Conservation (phyloP, 2,888 invertebrate genomes). For the Caenorhabditis doughertyi region DNA sequence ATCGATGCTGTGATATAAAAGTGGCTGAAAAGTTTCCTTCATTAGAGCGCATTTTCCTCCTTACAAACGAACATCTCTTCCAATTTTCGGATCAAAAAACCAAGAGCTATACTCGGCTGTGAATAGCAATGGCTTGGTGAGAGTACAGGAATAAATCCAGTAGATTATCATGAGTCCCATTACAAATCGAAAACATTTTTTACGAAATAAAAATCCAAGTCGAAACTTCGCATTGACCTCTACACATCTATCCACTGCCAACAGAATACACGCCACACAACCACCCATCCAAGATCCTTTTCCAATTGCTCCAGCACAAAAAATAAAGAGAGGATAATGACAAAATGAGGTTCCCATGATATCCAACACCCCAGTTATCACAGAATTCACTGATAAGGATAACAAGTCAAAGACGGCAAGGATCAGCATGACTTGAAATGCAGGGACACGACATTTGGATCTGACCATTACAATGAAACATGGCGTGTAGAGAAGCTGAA, state of each 20-base stretch:
- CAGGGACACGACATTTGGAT: slow-evolving; percentile 30
- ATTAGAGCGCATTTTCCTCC: neutral
- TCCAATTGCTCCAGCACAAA: slow-evolving; percentile 38
- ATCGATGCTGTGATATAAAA: slow-evolving; percentile 28
- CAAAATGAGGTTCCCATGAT: slow-evolving; percentile 41
- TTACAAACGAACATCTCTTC: slow-evolving; percentile 22
- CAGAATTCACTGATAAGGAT: slow-evolving; percentile 48
- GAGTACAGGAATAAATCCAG: slow-evolving; percentile 26
- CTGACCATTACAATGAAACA: slow-evolving; percentile 39
- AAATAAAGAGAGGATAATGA: slow-evolving; percentile 38
- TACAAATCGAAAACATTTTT: neutral
- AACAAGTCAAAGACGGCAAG: slow-evolving; percentile 53
- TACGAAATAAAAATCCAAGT: slow-evolving; percentile 8
- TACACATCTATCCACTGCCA: slow-evolving; percentile 50
- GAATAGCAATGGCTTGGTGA: slow-evolving; percentile 45
- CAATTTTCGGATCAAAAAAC: slow-evolving; percentile 52
- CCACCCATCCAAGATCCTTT: slow-evolving; percentile 58
- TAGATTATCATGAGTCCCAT: slow-evolving; percentile 13
- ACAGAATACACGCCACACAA: slow-evolving; percentile 40
- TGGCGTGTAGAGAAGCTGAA: slow-evolving; percentile 26
- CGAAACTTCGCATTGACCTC: slow-evolving; percentile 32
- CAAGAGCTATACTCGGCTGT: slow-evolving; percentile 41
- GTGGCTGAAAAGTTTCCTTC: slow-evolving; percentile 9
- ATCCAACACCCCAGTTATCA: slow-evolving; percentile 38
- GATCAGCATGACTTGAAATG: slow-evolving; percentile 44